Percentiles rank a stretch among this genome's conserved stretches.
Evolutionary conservation across 30 jellyfish, hydroid and myxozoan genomes (phyloP).

Genomic region (Cassiopea xamachana): DNA sequence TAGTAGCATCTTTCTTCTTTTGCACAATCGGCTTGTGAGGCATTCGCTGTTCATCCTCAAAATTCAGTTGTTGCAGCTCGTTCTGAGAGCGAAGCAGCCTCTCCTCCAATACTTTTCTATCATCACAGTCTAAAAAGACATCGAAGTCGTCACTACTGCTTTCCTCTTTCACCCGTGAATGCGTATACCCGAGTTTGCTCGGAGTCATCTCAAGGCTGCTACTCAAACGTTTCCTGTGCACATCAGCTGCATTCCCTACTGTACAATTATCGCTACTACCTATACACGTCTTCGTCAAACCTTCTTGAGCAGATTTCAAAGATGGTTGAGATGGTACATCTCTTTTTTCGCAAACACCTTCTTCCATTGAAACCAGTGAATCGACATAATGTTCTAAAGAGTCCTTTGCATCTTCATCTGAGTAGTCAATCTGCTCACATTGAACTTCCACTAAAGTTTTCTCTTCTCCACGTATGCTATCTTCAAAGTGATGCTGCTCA

Average conservation of each 20-base stretch:
- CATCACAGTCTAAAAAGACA: neutral
- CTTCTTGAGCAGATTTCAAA: neutral
- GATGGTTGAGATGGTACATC: neutral
- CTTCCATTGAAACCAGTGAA: constrained; percentile 29
- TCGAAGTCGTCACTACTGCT: neutral
- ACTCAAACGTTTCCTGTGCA: no score
- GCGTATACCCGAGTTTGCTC: neutral
- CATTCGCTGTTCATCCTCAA: constrained; percentile 2
- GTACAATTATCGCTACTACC: neutral
- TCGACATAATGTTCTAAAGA: constrained; percentile 47
- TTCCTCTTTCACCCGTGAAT: neutral
- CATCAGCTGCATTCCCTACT: neutral
- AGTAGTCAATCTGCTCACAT: neutral
- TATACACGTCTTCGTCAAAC: neutral
- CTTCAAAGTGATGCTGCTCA: neutral
- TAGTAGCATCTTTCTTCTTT: neutral
- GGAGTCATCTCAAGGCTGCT: no score
- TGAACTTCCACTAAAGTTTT: neutral
- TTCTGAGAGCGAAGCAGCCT: constrained; percentile 31
- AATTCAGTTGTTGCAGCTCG: constrained; percentile 15
- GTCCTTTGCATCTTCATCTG: constrained; percentile 18
- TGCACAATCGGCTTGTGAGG: neutral
- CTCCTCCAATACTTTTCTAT: constrained; percentile 7
- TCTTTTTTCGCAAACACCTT: neutral
- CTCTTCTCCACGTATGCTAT: neutral